Percentiles rank a stretch among this genome's conserved stretches.
Evolutionary conservation across 2,888 invertebrate species (phyloP).

Genomic region (Cephonodes hylas): DNA sequence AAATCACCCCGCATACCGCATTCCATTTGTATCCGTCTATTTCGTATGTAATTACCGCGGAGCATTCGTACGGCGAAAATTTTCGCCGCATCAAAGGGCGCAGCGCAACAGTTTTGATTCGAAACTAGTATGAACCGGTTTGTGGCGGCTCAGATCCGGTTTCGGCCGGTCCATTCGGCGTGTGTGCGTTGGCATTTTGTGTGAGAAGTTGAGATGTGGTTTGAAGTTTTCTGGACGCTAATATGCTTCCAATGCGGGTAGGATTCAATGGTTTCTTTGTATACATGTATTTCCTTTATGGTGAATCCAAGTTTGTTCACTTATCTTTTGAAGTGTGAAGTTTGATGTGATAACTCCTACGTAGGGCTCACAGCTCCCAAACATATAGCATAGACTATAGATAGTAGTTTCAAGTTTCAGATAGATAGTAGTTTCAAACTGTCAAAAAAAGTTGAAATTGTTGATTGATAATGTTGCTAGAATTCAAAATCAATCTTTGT

Average conservation of each 20-base stretch:
- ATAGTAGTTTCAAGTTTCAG: too few species aligned
- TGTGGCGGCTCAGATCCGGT: conserved; percentile 22
- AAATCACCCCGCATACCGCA: background rate
- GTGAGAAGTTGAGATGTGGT: conserved; percentile 4
- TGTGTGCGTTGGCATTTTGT: conserved; percentile 19
- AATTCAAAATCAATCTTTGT: too few species aligned
- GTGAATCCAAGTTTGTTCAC: too few species aligned
- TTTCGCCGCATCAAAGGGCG: conserved; percentile 49
- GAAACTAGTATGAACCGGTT: conserved; percentile 35
- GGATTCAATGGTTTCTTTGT: too few species aligned
- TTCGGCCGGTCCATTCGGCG: conserved; percentile 18
- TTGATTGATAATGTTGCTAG: too few species aligned
- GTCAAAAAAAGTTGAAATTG: too few species aligned
- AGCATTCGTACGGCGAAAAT: conserved; percentile 19
- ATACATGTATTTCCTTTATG: too few species aligned
- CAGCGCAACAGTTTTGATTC: conserved; percentile 33
- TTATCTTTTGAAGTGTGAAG: too few species aligned
- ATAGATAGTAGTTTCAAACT: too few species aligned
- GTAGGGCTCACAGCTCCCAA: too few species aligned
- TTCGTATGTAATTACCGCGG: background rate
- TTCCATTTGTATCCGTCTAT: background rate
- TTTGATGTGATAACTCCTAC: too few species aligned
- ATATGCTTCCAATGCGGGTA: background rate
- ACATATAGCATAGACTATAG: too few species aligned
- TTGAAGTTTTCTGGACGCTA: background rate